phyloP scores from a whole-genome alignment of 2,888 invertebrate genomes.

The Drosophila neonasuta region DNA sequence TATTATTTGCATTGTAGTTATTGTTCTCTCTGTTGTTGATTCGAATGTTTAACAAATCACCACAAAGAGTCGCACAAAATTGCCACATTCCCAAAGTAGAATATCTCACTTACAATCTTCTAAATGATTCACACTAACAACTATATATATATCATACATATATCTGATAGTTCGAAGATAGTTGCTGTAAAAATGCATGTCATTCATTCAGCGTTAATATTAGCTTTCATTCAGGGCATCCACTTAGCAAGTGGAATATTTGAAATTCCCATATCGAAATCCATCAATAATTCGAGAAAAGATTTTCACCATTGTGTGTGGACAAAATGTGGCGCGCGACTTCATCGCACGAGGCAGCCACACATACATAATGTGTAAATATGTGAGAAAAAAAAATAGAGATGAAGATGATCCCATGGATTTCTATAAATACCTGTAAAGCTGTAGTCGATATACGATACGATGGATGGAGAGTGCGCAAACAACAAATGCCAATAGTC shows the following conservation, averaged over 20 bases:
- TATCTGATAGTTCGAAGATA: neutral
- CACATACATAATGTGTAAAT: slow-evolving; percentile 38
- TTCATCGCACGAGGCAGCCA: slow-evolving; percentile 38
- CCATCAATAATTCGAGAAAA: slow-evolving; percentile 28
- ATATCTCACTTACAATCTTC: slow-evolving; percentile 17
- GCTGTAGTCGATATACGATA: neutral
- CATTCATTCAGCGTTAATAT: slow-evolving; percentile 42
- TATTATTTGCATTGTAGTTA: neutral
- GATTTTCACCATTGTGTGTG: slow-evolving; percentile 55
- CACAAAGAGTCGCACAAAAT: slow-evolving; percentile 13
- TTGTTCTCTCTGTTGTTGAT: slow-evolving; percentile 8
- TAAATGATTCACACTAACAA: slow-evolving; percentile 10
- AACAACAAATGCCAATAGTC: slow-evolving; percentile 53
- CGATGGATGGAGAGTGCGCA: slow-evolving; percentile 16
- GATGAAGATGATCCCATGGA: slow-evolving; percentile 28
- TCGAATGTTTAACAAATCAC: slow-evolving; percentile 1
- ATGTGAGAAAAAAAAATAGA: slow-evolving; percentile 25
- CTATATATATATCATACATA: neutral
- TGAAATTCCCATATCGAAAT: slow-evolving; percentile 58
- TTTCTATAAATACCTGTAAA: slow-evolving; percentile 67
- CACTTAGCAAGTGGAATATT: slow-evolving; percentile 63
- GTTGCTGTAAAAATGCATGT: neutral
- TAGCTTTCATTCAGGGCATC: slow-evolving; percentile 41
- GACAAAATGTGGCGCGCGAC: slow-evolving; percentile 46
- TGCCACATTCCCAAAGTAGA: slow-evolving; percentile 8